A percentile compares a stretch with the other conserved stretches of the same genome.
phyloP scores from a whole-genome alignment of 2,113 vertebrate species.

The Neoarius graeffei region DNA sequence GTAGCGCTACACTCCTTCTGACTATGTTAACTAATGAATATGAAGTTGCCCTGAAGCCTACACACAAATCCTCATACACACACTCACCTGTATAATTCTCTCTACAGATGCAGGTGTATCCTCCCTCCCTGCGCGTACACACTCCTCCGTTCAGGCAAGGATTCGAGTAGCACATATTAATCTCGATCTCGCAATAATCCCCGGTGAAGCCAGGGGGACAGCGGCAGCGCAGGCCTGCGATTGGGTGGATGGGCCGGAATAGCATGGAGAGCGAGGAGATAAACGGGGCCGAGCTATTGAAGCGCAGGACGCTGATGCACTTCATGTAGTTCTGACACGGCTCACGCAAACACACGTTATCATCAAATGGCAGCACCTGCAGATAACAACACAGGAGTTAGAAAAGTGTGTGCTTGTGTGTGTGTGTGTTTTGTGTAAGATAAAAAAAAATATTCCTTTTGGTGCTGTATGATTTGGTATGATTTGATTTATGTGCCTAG shows the following conservation, averaged over 20 bases:
- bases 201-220: slow-evolving; percentile 95
- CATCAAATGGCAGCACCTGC: slow-evolving; percentile 92
- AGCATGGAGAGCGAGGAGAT: slow-evolving; percentile 90
- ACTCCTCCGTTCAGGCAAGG: slow-evolving; percentile 91
- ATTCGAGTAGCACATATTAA: slow-evolving; percentile 98
- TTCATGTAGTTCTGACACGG: slow-evolving; percentile 99
- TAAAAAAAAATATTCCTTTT: not conserved
- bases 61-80: slow-evolving; percentile 3
- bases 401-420: not conserved
- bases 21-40: slow-evolving; percentile 7
- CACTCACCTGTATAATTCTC: slow-evolving; percentile 87
- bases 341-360: slow-evolving; percentile 96
- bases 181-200: slow-evolving; percentile 96
- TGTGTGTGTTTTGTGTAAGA: not conserved
- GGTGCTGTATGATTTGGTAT: not conserved
- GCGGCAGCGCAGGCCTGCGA: slow-evolving; percentile 91
- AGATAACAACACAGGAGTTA: slow-evolving; percentile 17
- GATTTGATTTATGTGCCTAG: too few species aligned
- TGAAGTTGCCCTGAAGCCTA: slow-evolving; percentile 1
- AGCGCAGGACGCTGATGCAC: slow-evolving; percentile 95
- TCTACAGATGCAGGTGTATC: slow-evolving; percentile 90
- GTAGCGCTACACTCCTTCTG: slow-evolving; percentile 14
- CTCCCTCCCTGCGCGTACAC: slow-evolving; percentile 88
- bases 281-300: slow-evolving; percentile 96
- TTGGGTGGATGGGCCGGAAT: slow-evolving; percentile 96